Base-by-base conservation (phyloP, 2,888 invertebrate genomes). In the Microchrysa polita region DNA sequence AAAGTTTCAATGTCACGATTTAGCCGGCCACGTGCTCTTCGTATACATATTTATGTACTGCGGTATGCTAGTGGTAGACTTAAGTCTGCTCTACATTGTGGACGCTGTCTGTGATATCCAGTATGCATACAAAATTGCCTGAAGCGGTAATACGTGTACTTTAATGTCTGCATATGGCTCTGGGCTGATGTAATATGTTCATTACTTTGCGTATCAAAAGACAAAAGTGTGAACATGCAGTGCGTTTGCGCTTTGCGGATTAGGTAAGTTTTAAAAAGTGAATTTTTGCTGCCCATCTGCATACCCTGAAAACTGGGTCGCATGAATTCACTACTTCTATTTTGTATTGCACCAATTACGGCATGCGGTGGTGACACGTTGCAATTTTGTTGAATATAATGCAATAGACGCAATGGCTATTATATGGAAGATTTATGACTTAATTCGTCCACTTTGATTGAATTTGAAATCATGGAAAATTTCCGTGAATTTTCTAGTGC, bases 141-240 rank as follows among this genome's bases (percentile, higher is more conserved):
- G 10, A 55, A 10, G 63, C 44, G 18, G 16, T 65, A 2, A 65
- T 53, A n/a, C n/a, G n/a, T n/a, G n/a, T n/a, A 34, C 67, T 44
- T 10, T 53, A 27, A n/a, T 34, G 67, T 67, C 55, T 67, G 34
- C n/a, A 16, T 22, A 53, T n/a, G n/a, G n/a, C n/a, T n/a, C 34
- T 34, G 16, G 48, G 67, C 67, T 67, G 67, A 67, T 67, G 67
- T 67, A 67, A 67, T 53, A 67, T 67, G 23, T 23, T 67, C 67
- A 16, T 52, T 55, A 53, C 53, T 65, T 67, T 67, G 55, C 67
- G 53, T 52, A 67, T 48, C 34, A n/a, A 18, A 23, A n/a, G n/a
- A n/a, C n/a, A n/a, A n/a, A n/a, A n/a, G 27, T n/a, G 5, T 22
- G 12, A 18, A 48, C 16, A 52, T 65, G 65, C 52, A 65, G 14